A percentile compares a stretch with the other conserved stretches of the same genome.
phyloP scores from a whole-genome alignment of 2,797 vertebrate genomes.

The Lindbergichthys nudifrons region DNA sequence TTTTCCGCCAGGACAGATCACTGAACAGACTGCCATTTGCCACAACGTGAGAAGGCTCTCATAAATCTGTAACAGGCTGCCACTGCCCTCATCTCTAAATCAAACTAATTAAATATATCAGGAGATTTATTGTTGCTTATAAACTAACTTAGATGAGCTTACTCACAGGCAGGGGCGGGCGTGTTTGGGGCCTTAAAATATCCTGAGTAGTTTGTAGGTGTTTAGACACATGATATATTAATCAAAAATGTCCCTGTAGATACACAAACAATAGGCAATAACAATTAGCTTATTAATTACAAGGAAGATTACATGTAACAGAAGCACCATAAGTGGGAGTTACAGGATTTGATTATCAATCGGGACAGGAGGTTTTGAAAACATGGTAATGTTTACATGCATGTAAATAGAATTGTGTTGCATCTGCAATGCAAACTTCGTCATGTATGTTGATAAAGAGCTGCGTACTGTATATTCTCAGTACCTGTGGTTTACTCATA shows the following conservation, averaged over 20 bases:
- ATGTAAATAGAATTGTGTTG: background rate
- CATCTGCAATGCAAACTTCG: conserved; percentile 20
- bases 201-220: background rate
- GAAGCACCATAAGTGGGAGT: background rate
- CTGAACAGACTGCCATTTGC: conserved; percentile 57
- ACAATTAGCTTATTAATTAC: background rate
- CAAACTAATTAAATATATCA: conserved; percentile 63
- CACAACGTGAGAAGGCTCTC: conserved; percentile 41
- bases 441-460: background rate
- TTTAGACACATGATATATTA: conserved; percentile 1
- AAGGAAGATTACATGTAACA: background rate
- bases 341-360: background rate
- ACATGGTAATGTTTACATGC: background rate
- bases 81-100: conserved; percentile 56
- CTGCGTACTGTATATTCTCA: background rate
- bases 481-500: background rate
- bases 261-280: background rate
- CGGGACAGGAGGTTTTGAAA: background rate
- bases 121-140: conserved; percentile 60
- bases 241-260: background rate
- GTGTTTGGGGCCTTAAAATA: conserved; percentile 14
- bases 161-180: conserved; percentile 13
- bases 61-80: conserved; percentile 55
- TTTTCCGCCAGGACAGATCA: conserved; percentile 46
- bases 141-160: conserved; percentile 43